These are phyloP conservation scores for Agrochola litura DNA, from an alignment of 2,888 invertebrate genomes.

Conservation along the genomic window DNA sequence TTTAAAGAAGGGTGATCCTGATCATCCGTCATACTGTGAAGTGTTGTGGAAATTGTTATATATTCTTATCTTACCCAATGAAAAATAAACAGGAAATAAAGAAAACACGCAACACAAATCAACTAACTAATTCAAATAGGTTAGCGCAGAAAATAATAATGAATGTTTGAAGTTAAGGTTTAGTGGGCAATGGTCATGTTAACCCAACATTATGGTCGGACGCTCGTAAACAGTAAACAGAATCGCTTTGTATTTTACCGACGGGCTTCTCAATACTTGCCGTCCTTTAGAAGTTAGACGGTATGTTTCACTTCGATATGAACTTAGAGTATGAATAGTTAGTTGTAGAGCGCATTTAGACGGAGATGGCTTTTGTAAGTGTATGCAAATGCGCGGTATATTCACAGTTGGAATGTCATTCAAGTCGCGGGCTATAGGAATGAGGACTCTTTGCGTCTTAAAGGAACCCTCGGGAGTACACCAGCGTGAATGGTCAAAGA, in stretches of 20 bases:
- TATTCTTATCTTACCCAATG: not conserved
- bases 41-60: not conserved
- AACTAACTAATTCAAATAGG: not conserved
- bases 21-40: not conserved
- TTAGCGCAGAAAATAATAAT: constrained; percentile 38
- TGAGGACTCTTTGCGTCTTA: not conserved
- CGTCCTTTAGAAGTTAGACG: constrained; percentile 42
- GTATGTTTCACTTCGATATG: constrained; percentile 6
- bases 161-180: constrained; percentile 45
- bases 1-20: no score
- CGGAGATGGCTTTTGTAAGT: no score
- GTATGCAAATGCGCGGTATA: not conserved
- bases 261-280: constrained; percentile 50
- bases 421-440: not conserved
- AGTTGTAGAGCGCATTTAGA: constrained; percentile 22
- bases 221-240: constrained; percentile 58
- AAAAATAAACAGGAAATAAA: not conserved
- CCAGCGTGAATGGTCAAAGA: no score
- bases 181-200: constrained; percentile 21
- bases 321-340: constrained; percentile 34
- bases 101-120: constrained; percentile 18
- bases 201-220: constrained; percentile 25
- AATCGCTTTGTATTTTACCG: constrained; percentile 58
- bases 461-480: no score
- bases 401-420: not conserved